Evolutionary conservation across 1,140 invertebrate species (phyloP).

Genomic region (Drosophila pachea): DNA sequence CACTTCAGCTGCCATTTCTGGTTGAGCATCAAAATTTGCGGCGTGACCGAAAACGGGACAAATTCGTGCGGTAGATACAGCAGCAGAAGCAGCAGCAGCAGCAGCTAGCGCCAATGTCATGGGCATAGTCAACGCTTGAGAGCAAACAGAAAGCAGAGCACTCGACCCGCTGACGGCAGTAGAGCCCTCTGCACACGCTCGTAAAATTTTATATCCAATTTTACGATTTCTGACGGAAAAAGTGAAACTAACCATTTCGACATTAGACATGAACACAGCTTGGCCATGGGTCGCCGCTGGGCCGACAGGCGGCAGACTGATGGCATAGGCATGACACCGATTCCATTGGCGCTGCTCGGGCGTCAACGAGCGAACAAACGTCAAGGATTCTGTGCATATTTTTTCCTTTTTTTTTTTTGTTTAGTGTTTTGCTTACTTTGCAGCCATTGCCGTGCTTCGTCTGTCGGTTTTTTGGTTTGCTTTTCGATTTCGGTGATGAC

Average conservation of each 20-base stretch:
- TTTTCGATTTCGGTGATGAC: slow-evolving; percentile 74
- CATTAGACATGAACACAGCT: slow-evolving; percentile 77
- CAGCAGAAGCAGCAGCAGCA: slow-evolving; percentile 29
- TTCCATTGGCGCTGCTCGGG: slow-evolving; percentile 50
- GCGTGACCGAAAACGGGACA: slow-evolving; percentile 73
- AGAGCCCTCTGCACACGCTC: slow-evolving; percentile 61
- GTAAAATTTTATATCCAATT: slow-evolving; percentile 78
- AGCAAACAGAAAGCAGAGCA: slow-evolving; percentile 65
- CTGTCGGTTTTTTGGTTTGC: slow-evolving; percentile 48
- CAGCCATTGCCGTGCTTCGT: slow-evolving; percentile 8
- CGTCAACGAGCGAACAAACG: slow-evolving; percentile 76
- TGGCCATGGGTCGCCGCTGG: slow-evolving; percentile 34
- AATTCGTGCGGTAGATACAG: slow-evolving; percentile 38
- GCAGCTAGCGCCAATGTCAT: slow-evolving; percentile 37
- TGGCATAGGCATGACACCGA: slow-evolving; percentile 15
- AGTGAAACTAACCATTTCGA: slow-evolving; percentile 77
- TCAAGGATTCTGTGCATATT: slow-evolving; percentile 72
- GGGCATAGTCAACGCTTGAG: slow-evolving; percentile 38
- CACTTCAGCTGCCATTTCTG: slow-evolving; percentile 69
- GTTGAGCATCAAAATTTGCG: slow-evolving; percentile 75
- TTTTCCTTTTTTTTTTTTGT: slow-evolving; percentile 35
- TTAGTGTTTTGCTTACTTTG: not conserved
- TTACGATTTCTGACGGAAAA: slow-evolving; percentile 77
- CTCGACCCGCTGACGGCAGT: slow-evolving; percentile 36
- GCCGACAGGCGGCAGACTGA: slow-evolving; percentile 17